A percentile compares a stretch with the other conserved stretches of the same genome.
Conservation (phyloP, 1,140 invertebrate species). For the Frieseomelitta varia region DNA sequence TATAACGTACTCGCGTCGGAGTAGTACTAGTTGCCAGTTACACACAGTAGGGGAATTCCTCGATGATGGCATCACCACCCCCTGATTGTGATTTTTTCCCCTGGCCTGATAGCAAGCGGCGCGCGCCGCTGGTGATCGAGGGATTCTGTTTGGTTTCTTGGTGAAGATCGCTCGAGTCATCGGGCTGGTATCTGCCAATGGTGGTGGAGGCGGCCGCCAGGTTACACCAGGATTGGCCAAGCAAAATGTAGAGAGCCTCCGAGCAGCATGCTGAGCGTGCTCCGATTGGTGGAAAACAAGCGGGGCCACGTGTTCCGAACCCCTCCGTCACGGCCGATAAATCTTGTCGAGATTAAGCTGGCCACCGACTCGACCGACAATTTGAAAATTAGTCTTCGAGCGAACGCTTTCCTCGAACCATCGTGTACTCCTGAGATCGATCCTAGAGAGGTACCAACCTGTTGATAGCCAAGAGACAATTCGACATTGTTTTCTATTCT, state of each 20-base stretch:
- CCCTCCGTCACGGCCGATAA: constrained; percentile 18
- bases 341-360: constrained; percentile 24
- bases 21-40: background rate
- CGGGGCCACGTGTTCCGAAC: constrained; percentile 18
- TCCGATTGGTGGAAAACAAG: constrained; percentile 42
- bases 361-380: background rate
- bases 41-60: background rate
- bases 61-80: constrained; percentile 11
- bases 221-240: constrained; percentile 35
- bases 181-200: constrained; percentile 57
- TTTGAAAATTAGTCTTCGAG: constrained; percentile 24
- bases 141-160: background rate
- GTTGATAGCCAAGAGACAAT: background rate
- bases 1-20: background rate
- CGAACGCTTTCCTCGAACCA: background rate
- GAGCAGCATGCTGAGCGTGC: background rate
- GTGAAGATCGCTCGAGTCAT: constrained; percentile 34
- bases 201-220: constrained; percentile 10
- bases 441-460: background rate
- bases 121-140: background rate
- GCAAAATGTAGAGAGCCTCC: constrained; percentile 2
- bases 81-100: background rate
- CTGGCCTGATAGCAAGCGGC: background rate
- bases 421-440: background rate
- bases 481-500: background rate